phyloP scores from a whole-genome alignment of 1,140 invertebrate genomes.

The Leptestheria dahalacensis region DNA sequence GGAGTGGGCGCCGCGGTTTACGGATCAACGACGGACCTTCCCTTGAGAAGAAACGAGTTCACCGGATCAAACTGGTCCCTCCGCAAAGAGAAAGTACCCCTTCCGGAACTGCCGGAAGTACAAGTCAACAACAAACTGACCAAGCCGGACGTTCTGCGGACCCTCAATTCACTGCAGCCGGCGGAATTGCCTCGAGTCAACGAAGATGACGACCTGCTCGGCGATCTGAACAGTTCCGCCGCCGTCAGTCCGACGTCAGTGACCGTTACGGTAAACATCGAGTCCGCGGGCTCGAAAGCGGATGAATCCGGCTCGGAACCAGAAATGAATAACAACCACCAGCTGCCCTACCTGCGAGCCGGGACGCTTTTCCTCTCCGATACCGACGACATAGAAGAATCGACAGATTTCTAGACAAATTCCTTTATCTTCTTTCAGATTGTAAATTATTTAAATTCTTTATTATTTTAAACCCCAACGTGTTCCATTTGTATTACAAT shows the following conservation, averaged over 20 bases:
- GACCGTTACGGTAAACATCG: constrained; percentile 1
- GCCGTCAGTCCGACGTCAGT: not conserved
- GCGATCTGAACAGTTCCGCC: not conserved
- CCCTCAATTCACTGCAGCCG: not conserved
- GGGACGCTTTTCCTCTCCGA: not conserved
- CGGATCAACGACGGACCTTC: not conserved
- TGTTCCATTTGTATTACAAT: no score
- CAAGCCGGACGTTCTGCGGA: not conserved
- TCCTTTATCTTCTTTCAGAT: not conserved
- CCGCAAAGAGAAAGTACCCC: not conserved
- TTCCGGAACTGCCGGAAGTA: not conserved
- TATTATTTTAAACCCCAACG: not conserved
- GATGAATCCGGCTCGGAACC: no score
- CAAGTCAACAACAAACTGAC: not conserved
- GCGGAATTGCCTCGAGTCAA: not conserved
- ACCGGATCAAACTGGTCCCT: constrained; percentile 2
- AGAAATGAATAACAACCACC: no score
- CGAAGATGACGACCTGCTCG: not conserved
- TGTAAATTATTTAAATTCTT: constrained; percentile 1
- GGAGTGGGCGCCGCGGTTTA: not conserved
- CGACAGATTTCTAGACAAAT: constrained; percentile 12
- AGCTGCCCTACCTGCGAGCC: no score
- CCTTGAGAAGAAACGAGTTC: not conserved
- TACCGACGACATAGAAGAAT: constrained; percentile 1
- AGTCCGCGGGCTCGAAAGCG: no score